Conservation (phyloP, 2,888 invertebrate genomes). For the Sesia bembeciformis region DNA sequence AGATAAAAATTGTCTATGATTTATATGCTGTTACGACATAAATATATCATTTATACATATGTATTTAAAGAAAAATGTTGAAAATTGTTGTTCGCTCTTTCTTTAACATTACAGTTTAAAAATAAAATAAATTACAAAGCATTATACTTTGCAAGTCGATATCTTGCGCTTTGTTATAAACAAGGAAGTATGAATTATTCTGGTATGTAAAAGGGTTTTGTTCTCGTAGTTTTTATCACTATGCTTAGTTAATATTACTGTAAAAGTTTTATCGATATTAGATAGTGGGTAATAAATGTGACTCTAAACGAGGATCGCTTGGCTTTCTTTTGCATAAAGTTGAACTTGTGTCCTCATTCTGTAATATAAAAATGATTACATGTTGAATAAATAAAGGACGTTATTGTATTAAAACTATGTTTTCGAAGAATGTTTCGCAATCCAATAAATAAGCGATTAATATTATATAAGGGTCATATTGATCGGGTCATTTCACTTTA, state of each 20-base stretch:
- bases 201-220: not conserved
- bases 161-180: not conserved
- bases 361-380: not conserved
- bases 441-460: no score
- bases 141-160: not conserved
- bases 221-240: slow-evolving; percentile 4
- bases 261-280: slow-evolving; percentile 34
- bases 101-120: not conserved
- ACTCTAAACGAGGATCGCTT: slow-evolving; percentile 43
- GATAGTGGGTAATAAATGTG: slow-evolving; percentile 67
- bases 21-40: slow-evolving; percentile 23
- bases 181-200: not conserved
- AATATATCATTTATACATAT: not conserved
- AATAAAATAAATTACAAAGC: not conserved
- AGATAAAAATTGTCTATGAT: slow-evolving; percentile 38
- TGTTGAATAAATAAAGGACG: not conserved
- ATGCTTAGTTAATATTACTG: slow-evolving; percentile 25
- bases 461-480: no score
- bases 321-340: slow-evolving; percentile 12
- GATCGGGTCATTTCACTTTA: no score
- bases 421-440: not conserved
- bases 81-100: not conserved
- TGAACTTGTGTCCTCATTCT: no score
- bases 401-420: not conserved
- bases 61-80: not conserved